A percentile compares a stretch with the other conserved stretches of the same genome.
These are phyloP conservation scores for Aethina tumida DNA, from an alignment of 1,140 invertebrate genomes.

Conservation along the genomic window DNA sequence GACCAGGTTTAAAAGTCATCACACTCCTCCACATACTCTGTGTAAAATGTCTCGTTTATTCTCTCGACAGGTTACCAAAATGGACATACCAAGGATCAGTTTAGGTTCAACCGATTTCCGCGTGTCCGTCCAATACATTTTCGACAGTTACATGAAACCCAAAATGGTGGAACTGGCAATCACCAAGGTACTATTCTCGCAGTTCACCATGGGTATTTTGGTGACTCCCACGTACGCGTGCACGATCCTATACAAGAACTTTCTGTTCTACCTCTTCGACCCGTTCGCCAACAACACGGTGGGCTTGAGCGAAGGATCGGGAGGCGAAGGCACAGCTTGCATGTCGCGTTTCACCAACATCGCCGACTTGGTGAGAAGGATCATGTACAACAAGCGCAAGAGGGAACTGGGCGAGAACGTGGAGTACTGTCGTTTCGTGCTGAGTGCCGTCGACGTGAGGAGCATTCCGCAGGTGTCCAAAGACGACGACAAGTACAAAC, in stretches of 20 bases:
- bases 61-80: conserved; percentile 19
- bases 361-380: conserved; percentile 30
- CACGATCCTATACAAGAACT: conserved; percentile 39
- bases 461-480: conserved; percentile 13
- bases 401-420: conserved; percentile 25
- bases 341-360: conserved; percentile 36
- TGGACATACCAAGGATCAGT: conserved; percentile 28
- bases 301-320: conserved; percentile 36
- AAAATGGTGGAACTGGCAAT: conserved; percentile 23
- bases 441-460: conserved; percentile 24
- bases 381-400: conserved; percentile 32
- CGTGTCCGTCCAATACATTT: conserved; percentile 25
- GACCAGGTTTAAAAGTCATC: conserved; percentile 29
- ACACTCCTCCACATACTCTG: neutral
- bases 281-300: conserved; percentile 39
- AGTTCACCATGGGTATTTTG: conserved; percentile 40
- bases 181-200: conserved; percentile 29
- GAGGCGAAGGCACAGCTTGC: conserved; percentile 36
- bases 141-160: conserved; percentile 22
- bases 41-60: no score
- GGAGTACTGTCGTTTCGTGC: conserved; percentile 27
- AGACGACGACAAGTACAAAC: conserved; percentile 4
- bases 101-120: conserved; percentile 25
- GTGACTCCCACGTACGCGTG: conserved; percentile 42
- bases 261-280: conserved; percentile 42